Evolutionary conservation across 2,888 invertebrate genomes (phyloP).

Genomic region (Neoscelio sp.): DNA sequence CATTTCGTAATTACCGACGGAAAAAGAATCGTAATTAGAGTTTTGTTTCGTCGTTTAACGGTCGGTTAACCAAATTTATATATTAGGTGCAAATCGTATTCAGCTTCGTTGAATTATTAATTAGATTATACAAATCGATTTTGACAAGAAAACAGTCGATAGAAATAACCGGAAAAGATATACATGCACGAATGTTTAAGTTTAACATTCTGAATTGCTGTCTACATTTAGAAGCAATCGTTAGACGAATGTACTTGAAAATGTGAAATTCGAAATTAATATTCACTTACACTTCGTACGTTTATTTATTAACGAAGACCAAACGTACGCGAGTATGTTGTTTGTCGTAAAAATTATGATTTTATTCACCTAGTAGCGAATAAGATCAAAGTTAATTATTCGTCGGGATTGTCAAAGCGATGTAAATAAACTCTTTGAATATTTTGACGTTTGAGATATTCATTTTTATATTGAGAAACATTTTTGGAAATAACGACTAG

Average conservation of each 20-base stretch:
- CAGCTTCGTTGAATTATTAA: slow-evolving; percentile 7
- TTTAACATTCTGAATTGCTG: background rate
- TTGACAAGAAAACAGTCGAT: background rate
- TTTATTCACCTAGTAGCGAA: too few relatives aligned
- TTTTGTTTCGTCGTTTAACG: slow-evolving; percentile 16
- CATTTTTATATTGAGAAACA: too few relatives aligned
- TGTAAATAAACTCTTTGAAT: too few relatives aligned
- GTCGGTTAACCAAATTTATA: slow-evolving; percentile 21
- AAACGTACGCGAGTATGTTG: too few relatives aligned
- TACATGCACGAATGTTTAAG: background rate
- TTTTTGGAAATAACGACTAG: too few relatives aligned
- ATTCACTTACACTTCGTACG: too few relatives aligned
- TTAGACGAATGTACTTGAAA: background rate
- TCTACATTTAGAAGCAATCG: background rate
- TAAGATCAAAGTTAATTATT: too few relatives aligned
- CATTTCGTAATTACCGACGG: slow-evolving; percentile 29
- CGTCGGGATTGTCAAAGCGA: too few relatives aligned
- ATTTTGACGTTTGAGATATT: too few relatives aligned
- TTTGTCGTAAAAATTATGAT: too few relatives aligned
- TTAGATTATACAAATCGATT: slow-evolving; percentile 30
- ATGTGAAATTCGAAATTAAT: too few relatives aligned
- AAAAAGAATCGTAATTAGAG: slow-evolving; percentile 6
- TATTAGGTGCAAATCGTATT: slow-evolving; percentile 18
- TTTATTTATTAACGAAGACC: too few relatives aligned
- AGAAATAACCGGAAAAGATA: slow-evolving; percentile 1